Evolutionary conservation across 2,888 invertebrate species (phyloP).

Genomic region (Gasteruption jaculator): DNA sequence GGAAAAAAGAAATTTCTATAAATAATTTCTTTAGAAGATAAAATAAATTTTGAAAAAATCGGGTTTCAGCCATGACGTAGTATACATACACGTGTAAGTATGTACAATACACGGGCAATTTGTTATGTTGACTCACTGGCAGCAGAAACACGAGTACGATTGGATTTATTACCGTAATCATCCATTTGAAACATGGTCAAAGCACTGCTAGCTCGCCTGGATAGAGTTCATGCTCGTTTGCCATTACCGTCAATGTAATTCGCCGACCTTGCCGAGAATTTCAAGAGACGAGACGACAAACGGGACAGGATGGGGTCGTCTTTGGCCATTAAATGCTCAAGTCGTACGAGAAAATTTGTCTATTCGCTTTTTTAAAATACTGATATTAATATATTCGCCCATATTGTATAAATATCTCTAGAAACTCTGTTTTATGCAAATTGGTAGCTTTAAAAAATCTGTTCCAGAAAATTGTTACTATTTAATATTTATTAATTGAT

Average conservation of each 20-base stretch:
- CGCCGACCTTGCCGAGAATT: constrained; percentile 48
- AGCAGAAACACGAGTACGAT: no score
- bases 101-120: constrained; percentile 13
- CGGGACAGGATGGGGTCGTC: constrained; percentile 23
- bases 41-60: no score
- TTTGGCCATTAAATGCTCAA: constrained; percentile 10
- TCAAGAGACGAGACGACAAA: constrained; percentile 33
- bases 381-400: background rate
- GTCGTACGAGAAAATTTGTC: constrained; percentile 13
- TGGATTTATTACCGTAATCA: constrained; percentile 27
- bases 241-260: constrained; percentile 45
- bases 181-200: constrained; percentile 31
- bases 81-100: no score
- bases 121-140: no score
- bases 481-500: no score
- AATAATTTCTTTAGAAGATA: constrained; percentile 13
- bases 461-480: no score
- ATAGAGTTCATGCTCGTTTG: constrained; percentile 41
- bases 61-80: constrained; percentile 9
- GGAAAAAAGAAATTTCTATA: no score
- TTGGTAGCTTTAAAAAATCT: no score
- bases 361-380: constrained; percentile 15
- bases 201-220: constrained; percentile 35
- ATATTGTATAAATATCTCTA: background rate
- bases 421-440: no score